A percentile compares a stretch with the other conserved stretches of the same genome.
phyloP scores from a whole-genome alignment of 1,140 invertebrate species.

The Maniola jurtina region DNA sequence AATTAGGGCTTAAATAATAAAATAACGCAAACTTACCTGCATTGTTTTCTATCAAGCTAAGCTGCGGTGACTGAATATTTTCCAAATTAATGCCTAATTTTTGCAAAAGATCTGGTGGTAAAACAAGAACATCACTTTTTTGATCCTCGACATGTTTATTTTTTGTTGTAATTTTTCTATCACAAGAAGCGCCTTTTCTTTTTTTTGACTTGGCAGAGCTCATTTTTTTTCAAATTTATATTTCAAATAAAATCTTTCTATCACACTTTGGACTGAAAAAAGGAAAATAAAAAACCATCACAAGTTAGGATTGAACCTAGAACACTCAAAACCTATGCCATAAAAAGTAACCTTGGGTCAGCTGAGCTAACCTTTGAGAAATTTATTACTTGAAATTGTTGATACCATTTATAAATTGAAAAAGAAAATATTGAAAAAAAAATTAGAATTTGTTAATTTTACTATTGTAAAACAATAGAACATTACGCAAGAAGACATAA shows the following conservation, averaged over 20 bases:
- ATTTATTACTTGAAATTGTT: conserved; percentile 17
- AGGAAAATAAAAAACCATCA: conserved; percentile 19
- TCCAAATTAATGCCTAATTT: conserved; percentile 68
- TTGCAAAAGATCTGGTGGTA: conserved; percentile 68
- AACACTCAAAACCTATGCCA: conserved; percentile 12
- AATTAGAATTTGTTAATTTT: no score
- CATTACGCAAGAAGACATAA: not conserved
- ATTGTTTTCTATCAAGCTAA: conserved; percentile 5
- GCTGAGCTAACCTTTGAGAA: conserved; percentile 12
- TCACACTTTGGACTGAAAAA: conserved; percentile 7
- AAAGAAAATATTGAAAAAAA: conserved; percentile 1
- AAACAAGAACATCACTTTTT: conserved; percentile 50
- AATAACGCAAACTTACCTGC: not conserved
- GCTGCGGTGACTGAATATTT: conserved; percentile 30
- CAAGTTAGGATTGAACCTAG: conserved; percentile 35
- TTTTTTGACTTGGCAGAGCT: conserved; percentile 35
- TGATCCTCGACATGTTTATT: conserved; percentile 40
- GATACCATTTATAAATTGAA: conserved; percentile 25
- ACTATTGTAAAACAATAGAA: no score
- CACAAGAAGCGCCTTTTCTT: conserved; percentile 31
- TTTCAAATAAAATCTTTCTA: conserved; percentile 20
- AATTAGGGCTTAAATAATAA: no score
- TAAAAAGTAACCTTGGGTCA: not conserved
- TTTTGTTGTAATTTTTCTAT: conserved; percentile 27
- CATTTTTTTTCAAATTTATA: conserved; percentile 25